Base-by-base conservation (phyloP, 2,797 vertebrate species). In the Premnoplex brunnescens region DNA sequence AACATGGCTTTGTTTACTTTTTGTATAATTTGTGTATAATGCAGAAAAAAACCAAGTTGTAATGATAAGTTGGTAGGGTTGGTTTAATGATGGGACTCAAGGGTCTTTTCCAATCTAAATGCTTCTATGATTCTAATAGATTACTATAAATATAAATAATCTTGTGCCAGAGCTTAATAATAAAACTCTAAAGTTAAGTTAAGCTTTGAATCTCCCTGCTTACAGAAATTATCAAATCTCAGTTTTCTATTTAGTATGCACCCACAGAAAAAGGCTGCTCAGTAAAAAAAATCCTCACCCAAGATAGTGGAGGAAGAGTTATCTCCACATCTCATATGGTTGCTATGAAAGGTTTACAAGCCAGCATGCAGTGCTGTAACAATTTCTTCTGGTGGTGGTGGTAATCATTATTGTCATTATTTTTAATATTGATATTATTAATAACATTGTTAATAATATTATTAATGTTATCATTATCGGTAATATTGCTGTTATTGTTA, bases 271-370 rank as follows among this genome's bases (percentile, higher is more conserved):
- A 60, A 76, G 27, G 7, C 4, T 64, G 15, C 7, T 44, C 22
- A 48, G 10, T 54, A 39, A 90, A 43, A 90, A 85, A 66, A 28
- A 34, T 60, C 14, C 8, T 72, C 10, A 72, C 43, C 11, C 16
- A 77, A 41, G 3, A 14, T n/a, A 23, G 6, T 14, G 15, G 6
- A 60, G 26, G 9, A 94, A 21, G 27, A 66, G 8, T 37, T 69
- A 14, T n/a, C 9, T 54, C 36, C 62, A 2, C n/a, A 63, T 67
- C 3, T 14, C 14, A 0, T 19, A n/a, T 5, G 4, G 24, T 8
- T 80, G 16, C 18, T 81, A 16, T 12, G 17, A 58, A 54, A 14
- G 14, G 18, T 6, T 43, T 62, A 55, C 52, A 67, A 51, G 36
- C 8, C 34, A 76, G 10, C 15, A 43, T 22, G 21, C 7, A 12